Evolutionary conservation across 2,888 invertebrate genomes (phyloP).

Genomic region (Melanostoma scalare): DNA sequence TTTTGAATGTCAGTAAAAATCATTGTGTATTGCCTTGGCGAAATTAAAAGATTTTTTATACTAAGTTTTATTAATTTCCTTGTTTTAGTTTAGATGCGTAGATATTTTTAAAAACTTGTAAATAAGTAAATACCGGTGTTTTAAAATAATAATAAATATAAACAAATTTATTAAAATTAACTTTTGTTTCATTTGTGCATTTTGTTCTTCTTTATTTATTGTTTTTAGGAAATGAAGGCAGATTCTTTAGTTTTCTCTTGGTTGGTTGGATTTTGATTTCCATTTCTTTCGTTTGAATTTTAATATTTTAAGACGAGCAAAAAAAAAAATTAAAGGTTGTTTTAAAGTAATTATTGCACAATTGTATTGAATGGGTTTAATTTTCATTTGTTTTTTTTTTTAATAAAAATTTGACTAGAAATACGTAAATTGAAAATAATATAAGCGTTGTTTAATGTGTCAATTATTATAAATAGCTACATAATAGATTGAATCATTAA

Average conservation of each 20-base stretch:
- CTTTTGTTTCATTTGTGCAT: slow-evolving; percentile 40
- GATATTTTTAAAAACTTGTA: slow-evolving; percentile 67
- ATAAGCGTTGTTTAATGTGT: slow-evolving; percentile 68
- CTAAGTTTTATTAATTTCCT: slow-evolving; percentile 53
- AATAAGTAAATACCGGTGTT: slow-evolving; percentile 71
- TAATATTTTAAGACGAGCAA: not conserved
- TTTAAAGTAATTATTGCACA: not conserved
- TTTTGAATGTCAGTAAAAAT: slow-evolving; percentile 26
- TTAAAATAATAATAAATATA: slow-evolving; percentile 70
- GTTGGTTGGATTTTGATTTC: slow-evolving; percentile 1
- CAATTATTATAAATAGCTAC: slow-evolving; percentile 52
- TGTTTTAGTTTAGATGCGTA: slow-evolving; percentile 66
- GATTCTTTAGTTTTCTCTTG: not conserved
- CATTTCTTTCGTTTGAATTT: slow-evolving; percentile 1
- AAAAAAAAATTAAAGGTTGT: slow-evolving; percentile 17
- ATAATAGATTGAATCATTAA: slow-evolving; percentile 49
- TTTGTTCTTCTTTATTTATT: slow-evolving; percentile 2
- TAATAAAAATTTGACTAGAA: slow-evolving; percentile 45
- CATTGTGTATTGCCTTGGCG: slow-evolving; percentile 41
- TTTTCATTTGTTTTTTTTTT: slow-evolving; percentile 22
- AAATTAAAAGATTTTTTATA: slow-evolving; percentile 41
- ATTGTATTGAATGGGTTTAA: slow-evolving; percentile 19
- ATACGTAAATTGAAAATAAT: slow-evolving; percentile 51
- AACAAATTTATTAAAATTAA: slow-evolving; percentile 52
- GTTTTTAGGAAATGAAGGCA: not conserved